Base-by-base conservation (phyloP, 2,888 invertebrate species). In the Philaethria dido region DNA sequence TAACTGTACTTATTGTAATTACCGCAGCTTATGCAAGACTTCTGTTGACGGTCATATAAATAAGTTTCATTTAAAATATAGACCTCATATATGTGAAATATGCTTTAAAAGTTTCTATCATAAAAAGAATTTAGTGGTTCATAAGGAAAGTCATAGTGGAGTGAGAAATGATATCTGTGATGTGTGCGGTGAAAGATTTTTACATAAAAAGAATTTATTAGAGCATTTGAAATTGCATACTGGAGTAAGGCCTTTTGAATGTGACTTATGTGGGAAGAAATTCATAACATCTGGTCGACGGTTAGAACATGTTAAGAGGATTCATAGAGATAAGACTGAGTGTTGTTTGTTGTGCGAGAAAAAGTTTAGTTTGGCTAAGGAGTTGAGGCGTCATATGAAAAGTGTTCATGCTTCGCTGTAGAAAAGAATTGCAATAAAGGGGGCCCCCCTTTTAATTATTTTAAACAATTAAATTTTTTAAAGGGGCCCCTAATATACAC, bases 101-200 rank as follows among this genome's bases (percentile, higher is more conserved):
- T 88, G 88, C 69, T 69, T 64, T 16, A 88, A 85, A 80, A 78
- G 80, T 0, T 88, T 87, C 70, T 86, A 80, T 48, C 85, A 82
- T 62, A 87, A 83, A 61, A 84, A 82, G 66, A 81, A 86, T 42
- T 71, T 88, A 25, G 78, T 75, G 0, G 84, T 85, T 69, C 88
- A 88, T 69, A 36, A 69, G 11, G 62, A 68, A 33, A 82, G 71
- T 13, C 88, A 88, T 72, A 66, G 70, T 11, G 78, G 79, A 44
- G 61, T 61, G 3, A 82, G 79, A 48, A 78, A 77, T 36, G 78
- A 80, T 25, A 80, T 78, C 9, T 89, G 89, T 70, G 83, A 87
- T 44, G 62, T 84, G 0, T 90, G 89, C 55, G 85, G 85, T 1
- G 78, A 81, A 3, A 73, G 71, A 18, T 89, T 89, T 74, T 71